phyloP scores from a whole-genome alignment of 2,797 vertebrate genomes.

The Brachyalestes nurse region DNA sequence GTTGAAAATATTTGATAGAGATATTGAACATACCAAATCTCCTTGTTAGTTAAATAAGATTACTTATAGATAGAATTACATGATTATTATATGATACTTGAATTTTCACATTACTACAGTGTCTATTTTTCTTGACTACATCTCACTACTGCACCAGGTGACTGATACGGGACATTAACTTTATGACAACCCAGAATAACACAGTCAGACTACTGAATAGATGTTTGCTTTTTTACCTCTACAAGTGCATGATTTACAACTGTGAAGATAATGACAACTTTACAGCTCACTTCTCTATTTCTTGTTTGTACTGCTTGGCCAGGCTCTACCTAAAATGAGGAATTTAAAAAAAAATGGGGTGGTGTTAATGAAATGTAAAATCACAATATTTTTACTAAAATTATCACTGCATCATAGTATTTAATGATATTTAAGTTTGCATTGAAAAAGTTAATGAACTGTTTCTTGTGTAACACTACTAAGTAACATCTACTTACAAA shows the following conservation, averaged over 20 bases:
- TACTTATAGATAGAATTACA: too few relatives aligned
- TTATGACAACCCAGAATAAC: neutral
- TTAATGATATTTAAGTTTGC: neutral
- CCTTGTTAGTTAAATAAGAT: too few relatives aligned
- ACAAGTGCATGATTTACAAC: conserved; percentile 16
- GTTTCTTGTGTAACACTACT: too few relatives aligned
- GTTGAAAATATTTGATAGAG: too few relatives aligned
- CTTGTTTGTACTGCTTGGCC: neutral
- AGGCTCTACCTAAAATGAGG: neutral
- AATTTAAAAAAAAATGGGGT: neutral
- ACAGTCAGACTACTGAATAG: neutral
- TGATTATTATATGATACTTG: too few relatives aligned
- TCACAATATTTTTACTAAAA: neutral
- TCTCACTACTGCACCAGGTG: neutral
- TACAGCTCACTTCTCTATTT: conserved; percentile 3
- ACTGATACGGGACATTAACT: neutral
- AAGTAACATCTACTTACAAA: too few relatives aligned
- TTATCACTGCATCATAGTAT: neutral
- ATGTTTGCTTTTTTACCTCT: neutral
- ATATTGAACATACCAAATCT: too few relatives aligned
- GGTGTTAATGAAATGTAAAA: neutral
- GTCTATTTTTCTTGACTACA: neutral
- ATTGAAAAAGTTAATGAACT: neutral
- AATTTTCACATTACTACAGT: too few relatives aligned
- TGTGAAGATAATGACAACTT: neutral